Percentiles rank a stretch among this genome's conserved stretches.
These are phyloP conservation scores for Patella pellucida DNA, from an alignment of 2,888 invertebrate species.

Conservation along the genomic window DNA sequence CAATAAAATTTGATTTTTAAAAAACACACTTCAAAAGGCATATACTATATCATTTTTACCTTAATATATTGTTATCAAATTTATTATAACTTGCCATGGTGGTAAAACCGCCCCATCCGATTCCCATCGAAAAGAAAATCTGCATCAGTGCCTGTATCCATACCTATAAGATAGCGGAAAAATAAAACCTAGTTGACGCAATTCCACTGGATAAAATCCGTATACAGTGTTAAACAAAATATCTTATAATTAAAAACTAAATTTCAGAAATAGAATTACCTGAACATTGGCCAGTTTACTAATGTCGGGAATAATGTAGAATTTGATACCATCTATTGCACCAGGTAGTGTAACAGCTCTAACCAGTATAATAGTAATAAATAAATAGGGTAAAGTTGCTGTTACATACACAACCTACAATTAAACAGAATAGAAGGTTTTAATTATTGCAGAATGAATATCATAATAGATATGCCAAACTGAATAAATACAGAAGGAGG, in stretches of 20 bases:
- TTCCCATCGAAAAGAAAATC: neutral
- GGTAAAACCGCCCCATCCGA: neutral
- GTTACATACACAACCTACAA: slow-evolving; percentile 52
- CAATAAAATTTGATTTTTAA: too few species aligned
- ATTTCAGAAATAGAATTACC: slow-evolving; percentile 34
- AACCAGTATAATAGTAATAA: slow-evolving; percentile 54
- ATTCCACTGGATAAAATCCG: too few species aligned
- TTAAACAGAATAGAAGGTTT: too few species aligned
- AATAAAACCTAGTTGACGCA: too few species aligned
- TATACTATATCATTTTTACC: neutral
- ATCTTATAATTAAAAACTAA: too few species aligned
- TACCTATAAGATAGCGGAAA: neutral
- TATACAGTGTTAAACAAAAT: too few species aligned
- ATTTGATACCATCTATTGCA: slow-evolving; percentile 52
- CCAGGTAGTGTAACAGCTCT: slow-evolving; percentile 54
- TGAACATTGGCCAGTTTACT: slow-evolving; percentile 41
- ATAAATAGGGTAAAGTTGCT: slow-evolving; percentile 55
- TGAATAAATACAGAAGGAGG: too few species aligned
- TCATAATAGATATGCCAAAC: too few species aligned
- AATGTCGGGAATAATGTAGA: slow-evolving; percentile 54
- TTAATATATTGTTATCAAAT: slow-evolving; percentile 2
- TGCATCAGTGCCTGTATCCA: slow-evolving; percentile 2
- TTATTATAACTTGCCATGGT: neutral
- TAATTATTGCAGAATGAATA: too few species aligned
- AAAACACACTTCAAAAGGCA: too few species aligned